These are phyloP conservation scores for Drosophila cognata DNA, from an alignment of 2,888 invertebrate species.

Conservation along the genomic window DNA sequence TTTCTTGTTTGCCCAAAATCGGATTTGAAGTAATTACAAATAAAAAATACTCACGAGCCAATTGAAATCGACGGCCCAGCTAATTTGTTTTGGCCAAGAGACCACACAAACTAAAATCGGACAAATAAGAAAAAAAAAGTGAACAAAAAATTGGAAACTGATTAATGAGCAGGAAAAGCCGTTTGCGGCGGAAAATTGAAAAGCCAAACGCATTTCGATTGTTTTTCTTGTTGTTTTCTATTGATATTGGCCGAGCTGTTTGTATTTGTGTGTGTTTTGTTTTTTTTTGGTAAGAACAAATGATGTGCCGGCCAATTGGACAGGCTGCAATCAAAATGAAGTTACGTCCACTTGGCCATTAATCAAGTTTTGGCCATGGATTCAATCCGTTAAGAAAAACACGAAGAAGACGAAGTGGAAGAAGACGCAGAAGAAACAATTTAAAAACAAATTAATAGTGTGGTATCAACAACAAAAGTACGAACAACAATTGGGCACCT, in stretches of 20 bases:
- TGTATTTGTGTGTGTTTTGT: conserved; percentile 31
- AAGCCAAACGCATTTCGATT: conserved; percentile 63
- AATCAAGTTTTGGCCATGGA: conserved; percentile 52
- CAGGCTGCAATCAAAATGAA: conserved; percentile 79
- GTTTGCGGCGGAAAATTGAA: conserved; percentile 61
- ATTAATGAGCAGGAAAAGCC: conserved; percentile 57
- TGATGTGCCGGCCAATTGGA: conserved; percentile 76
- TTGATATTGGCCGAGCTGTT: conserved; percentile 57
- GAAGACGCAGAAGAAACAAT: conserved; percentile 53
- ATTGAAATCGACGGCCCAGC: conserved; percentile 10
- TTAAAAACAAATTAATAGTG: conserved; percentile 77
- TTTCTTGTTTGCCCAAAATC: conserved; percentile 31
- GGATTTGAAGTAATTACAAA: conserved; percentile 17
- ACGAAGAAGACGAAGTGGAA: conserved; percentile 22
- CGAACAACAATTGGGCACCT: conserved; percentile 11
- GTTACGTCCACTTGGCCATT: conserved; percentile 73
- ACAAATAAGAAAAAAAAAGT: not conserved
- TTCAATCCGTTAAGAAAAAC: conserved; percentile 23
- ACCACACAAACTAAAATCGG: conserved; percentile 27
- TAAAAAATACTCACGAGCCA: conserved; percentile 4
- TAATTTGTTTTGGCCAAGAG: conserved; percentile 50
- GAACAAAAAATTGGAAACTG: conserved; percentile 40
- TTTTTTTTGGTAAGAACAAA: conserved; percentile 57
- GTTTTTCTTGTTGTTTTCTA: conserved; percentile 13
- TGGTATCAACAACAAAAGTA: conserved; percentile 14